These are phyloP conservation scores for Parauchenoglanis ngamensis DNA, from an alignment of 2,797 vertebrate species.

Conservation along the genomic window DNA sequence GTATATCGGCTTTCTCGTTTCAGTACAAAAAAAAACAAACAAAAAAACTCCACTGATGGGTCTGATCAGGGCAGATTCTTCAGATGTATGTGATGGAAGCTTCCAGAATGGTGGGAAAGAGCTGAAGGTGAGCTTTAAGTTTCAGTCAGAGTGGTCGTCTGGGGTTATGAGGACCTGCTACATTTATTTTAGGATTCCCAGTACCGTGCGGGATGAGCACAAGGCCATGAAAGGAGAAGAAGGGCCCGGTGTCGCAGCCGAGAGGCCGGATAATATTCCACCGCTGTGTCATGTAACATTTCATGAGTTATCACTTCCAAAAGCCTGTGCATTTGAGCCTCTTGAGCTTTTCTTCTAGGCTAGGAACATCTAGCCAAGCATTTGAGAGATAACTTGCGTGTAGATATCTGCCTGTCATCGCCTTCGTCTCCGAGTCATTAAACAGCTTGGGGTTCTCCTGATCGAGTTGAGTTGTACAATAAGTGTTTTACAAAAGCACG, in stretches of 20 bases:
- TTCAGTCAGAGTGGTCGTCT: constrained; percentile 75
- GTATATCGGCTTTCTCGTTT: constrained; percentile 36
- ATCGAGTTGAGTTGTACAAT: not conserved
- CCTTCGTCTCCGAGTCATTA: not conserved
- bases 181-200: constrained; percentile 85
- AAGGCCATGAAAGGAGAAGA: constrained; percentile 82
- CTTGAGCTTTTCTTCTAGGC: constrained; percentile 54
- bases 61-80: constrained; percentile 38
- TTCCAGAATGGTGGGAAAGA: constrained; percentile 64
- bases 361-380: constrained; percentile 19
- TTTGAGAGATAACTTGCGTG: not conserved
- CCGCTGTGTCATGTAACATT: constrained; percentile 80
- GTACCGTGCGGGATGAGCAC: constrained; percentile 73
- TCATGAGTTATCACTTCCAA: constrained; percentile 79
- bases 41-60: not conserved
- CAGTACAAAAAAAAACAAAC: constrained; percentile 16
- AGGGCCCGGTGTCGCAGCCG: constrained; percentile 69
- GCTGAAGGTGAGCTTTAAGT: constrained; percentile 72
- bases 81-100: constrained; percentile 18
- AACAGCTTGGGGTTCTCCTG: not conserved
- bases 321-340: constrained; percentile 67
- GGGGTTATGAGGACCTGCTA: constrained; percentile 76
- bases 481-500: not conserved
- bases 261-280: constrained; percentile 78
- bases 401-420: constrained; percentile 5